These are phyloP conservation scores for Nomada lathburiana DNA, from an alignment of 2,888 invertebrate species.

Conservation along the genomic window DNA sequence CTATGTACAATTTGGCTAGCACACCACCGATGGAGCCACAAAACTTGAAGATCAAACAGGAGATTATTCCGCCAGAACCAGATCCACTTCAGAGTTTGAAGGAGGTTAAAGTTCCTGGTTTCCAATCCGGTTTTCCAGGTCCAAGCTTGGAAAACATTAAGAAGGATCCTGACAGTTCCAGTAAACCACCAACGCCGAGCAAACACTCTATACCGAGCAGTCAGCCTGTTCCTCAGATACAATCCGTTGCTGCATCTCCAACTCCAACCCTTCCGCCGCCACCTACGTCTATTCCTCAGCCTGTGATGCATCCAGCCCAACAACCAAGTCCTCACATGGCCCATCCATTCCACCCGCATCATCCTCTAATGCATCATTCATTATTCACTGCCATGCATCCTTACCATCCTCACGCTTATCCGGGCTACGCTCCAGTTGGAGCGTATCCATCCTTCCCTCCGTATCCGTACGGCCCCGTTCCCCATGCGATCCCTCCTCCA, in stretches of 20 bases:
- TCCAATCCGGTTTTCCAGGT: conserved; percentile 88
- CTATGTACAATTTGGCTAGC: conserved; percentile 77
- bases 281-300: conserved; percentile 88
- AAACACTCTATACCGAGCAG: conserved; percentile 78
- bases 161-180: conserved; percentile 88
- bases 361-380: conserved; percentile 89
- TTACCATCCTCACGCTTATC: conserved; percentile 87
- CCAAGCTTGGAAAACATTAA: conserved; percentile 90
- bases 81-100: conserved; percentile 92
- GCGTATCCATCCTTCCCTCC: conserved; percentile 84
- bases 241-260: conserved; percentile 81
- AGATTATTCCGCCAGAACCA: conserved; percentile 86
- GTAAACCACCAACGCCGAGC: conserved; percentile 81
- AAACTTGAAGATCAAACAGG: conserved; percentile 90
- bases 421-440: conserved; percentile 83
- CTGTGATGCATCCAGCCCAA: conserved; percentile 91
- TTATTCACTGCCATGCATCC: conserved; percentile 90
- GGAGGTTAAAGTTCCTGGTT: conserved; percentile 92
- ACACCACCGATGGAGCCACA: conserved; percentile 87
- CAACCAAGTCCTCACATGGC: conserved; percentile 89
- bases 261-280: conserved; percentile 86
- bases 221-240: conserved; percentile 77
- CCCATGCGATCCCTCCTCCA: conserved; percentile 90
- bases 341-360: conserved; percentile 91
- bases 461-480: conserved; percentile 90